Conservation (phyloP, 2,797 vertebrate genomes). For the Sus cebifrons region DNA sequence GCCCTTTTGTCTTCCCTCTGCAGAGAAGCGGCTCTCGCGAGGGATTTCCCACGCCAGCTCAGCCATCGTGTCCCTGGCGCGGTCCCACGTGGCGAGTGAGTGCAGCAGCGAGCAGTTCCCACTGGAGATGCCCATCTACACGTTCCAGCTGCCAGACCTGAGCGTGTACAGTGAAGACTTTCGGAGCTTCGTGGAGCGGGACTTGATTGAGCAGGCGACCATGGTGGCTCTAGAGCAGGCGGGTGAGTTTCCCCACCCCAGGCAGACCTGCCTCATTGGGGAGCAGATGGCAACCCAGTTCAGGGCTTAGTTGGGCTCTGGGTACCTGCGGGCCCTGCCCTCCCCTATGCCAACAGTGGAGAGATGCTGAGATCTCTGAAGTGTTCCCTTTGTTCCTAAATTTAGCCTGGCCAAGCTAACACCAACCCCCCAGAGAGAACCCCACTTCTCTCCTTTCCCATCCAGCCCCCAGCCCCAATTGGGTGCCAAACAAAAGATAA, state of each 20-base stretch:
- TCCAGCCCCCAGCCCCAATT: fast-evolving
- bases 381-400: neutral
- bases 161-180: constrained; percentile 99
- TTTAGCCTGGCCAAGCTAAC: too few relatives aligned
- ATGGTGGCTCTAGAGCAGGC: constrained; percentile 99
- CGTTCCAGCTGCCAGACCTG: constrained; percentile 99
- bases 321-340: neutral
- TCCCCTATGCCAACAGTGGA: fast-evolving
- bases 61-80: constrained; percentile 97
- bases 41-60: constrained; percentile 99
- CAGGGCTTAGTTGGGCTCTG: neutral
- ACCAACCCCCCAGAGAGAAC: neutral
- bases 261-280: neutral
- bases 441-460: neutral
- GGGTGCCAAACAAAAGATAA: neutral
- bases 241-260: constrained; percentile 89
- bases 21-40: constrained; percentile 98
- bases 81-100: constrained; percentile 97
- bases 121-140: constrained; percentile 99
- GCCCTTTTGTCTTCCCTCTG: neutral
- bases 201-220: constrained; percentile 98
- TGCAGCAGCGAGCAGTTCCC: constrained; percentile 98
- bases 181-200: constrained; percentile 97
- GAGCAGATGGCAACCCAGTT: neutral
- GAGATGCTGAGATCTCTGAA: neutral